A percentile compares a stretch with the other conserved stretches of the same genome.
Conservation (phyloP, 2,113 vertebrate species). For the Gallinago undulata region DNA sequence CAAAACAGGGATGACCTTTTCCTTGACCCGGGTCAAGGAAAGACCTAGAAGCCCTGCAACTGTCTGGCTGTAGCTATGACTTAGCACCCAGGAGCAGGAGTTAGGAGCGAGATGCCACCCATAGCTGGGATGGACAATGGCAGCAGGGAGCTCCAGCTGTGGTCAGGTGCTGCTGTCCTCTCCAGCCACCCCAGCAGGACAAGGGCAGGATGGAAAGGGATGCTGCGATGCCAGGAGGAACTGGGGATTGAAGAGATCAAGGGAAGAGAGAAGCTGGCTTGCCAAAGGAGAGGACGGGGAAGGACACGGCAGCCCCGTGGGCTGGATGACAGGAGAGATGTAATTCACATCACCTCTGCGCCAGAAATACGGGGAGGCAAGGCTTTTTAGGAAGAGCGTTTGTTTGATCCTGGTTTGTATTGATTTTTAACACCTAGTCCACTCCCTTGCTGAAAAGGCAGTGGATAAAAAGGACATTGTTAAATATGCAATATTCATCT, state of each 20-base stretch:
- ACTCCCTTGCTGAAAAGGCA: neutral
- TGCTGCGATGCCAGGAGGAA: neutral
- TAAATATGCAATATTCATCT: slow-evolving; percentile 21
- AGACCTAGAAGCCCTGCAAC: neutral
- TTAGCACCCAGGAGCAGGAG: neutral
- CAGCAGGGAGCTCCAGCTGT: fast-evolving
- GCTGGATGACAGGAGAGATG: neutral
- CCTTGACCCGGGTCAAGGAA: neutral
- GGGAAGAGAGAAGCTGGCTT: neutral
- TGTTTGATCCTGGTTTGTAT: neutral
- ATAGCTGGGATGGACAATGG: neutral
- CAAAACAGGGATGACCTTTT: neutral
- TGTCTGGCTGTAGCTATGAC: neutral
- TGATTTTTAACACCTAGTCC: slow-evolving; percentile 2
- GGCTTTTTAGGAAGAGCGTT: neutral
- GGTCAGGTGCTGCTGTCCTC: neutral
- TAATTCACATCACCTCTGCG: neutral
- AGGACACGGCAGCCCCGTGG: neutral
- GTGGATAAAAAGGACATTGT: neutral
- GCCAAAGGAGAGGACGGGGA: neutral
- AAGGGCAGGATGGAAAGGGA: neutral
- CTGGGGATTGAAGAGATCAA: neutral
- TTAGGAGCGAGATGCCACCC: neutral
- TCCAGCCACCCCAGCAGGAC: neutral
- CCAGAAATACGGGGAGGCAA: fast-evolving